Evolutionary conservation across 1,140 invertebrate genomes (phyloP), one percentile per base, ranked within the genome.

Genomic region (Drosophila dunni): DNA sequence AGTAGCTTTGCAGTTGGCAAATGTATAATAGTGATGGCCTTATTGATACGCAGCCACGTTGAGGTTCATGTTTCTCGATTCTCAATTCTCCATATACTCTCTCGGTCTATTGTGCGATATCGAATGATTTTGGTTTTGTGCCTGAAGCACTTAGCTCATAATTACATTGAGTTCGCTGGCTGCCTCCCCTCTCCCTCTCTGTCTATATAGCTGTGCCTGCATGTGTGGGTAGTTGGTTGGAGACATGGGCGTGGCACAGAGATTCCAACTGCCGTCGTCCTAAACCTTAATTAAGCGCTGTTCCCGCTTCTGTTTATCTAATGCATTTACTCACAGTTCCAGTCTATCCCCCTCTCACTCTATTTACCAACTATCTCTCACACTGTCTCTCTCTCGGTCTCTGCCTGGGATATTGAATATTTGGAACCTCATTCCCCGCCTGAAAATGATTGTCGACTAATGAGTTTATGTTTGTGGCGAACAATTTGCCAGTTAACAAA

Each of bases 201-300:
- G 4, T 33, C 48, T n/a, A 7, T 6, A 3, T 8, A 9, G n/a
- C 48, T n/a, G 2, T 20, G 10, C 9, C 8, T 24, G 17, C 6
- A 10, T 24, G 20, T 29, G 20, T 50, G 46, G 17, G 11, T 13
- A 3, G 15, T 17, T 17, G 45, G 45, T 40, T 15, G 51, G 3
- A 44, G 9, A 2, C 17, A 63, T 51, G 62, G 54, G 54, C 64
- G 56, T 40, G 48, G 15, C 56, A 44, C 20, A 57, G 44, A 38
- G 15, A 24, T 38, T 36, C 69, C 45, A 63, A 70, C 38, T 50
- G 51, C 13, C 63, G 10, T 15, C 45, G 48, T 57, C 66, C 61
- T 71, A 58, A 75, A 63, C 67, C 67, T 71, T 75, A 75, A 75
- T 75, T 75, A 71, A 71, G 54, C 67, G 53, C 54, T 70, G 66